phyloP scores from a whole-genome alignment of 2,113 vertebrate species.

The Gymnarchus niloticus region DNA sequence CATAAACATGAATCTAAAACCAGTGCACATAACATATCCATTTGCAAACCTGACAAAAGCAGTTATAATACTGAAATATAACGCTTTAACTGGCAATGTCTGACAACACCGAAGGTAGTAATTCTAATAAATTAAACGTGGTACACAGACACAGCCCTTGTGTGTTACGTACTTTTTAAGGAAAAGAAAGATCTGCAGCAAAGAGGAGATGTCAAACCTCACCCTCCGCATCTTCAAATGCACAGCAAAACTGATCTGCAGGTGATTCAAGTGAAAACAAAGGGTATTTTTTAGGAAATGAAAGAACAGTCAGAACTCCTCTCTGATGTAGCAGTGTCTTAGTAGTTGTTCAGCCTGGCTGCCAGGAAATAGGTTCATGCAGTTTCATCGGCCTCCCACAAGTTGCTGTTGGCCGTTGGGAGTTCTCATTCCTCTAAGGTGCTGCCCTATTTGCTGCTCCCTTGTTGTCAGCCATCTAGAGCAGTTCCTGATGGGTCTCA shows the following conservation, averaged over 20 bases:
- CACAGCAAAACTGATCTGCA: background rate
- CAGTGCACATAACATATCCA: conserved; percentile 16
- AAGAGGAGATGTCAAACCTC: background rate
- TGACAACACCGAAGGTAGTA: background rate
- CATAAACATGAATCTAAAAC: background rate
- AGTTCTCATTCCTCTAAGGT: background rate
- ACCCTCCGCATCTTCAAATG: background rate
- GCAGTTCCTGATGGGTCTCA: background rate
- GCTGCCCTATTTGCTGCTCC: background rate
- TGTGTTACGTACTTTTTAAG: background rate
- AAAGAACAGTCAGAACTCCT: background rate
- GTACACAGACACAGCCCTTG: background rate
- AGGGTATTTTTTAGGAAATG: background rate
- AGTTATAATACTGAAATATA: conserved; percentile 12
- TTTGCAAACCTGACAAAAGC: background rate
- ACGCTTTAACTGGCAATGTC: background rate
- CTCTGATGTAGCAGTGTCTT: conserved; percentile 9
- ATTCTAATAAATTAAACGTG: conserved; percentile 6
- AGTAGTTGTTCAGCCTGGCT: background rate
- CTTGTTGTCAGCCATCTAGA: background rate
- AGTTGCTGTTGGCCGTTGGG: background rate
- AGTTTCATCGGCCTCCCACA: background rate
- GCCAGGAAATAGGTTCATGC: background rate
- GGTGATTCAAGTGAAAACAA: background rate
- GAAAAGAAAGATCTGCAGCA: background rate